These are phyloP conservation scores for Cyanoramphus novaezelandiae DNA, from an alignment of 2,113 vertebrate genomes.

Conservation along the genomic window DNA sequence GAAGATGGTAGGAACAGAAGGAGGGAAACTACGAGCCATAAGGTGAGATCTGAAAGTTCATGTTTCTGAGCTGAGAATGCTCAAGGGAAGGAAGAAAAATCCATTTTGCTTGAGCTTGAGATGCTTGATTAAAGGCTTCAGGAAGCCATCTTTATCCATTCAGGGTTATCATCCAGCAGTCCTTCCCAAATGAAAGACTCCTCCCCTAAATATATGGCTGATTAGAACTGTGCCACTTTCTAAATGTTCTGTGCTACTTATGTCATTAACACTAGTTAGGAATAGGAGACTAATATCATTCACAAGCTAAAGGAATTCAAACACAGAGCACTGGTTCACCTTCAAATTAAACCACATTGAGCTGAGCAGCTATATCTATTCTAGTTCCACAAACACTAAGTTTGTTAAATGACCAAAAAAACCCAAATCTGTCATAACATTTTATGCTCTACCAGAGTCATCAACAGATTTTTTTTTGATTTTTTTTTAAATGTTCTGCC, in stretches of 20 bases:
- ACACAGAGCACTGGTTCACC: not conserved
- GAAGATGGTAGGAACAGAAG: not conserved
- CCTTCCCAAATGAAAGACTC: not conserved
- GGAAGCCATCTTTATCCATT: not conserved
- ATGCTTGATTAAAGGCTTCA: not conserved
- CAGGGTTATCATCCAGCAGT: not conserved
- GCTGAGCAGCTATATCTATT: not conserved
- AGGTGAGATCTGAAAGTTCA: not conserved
- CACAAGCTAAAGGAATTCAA: not conserved
- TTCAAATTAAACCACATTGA: not conserved
- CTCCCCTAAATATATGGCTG: not conserved
- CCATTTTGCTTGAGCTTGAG: not conserved
- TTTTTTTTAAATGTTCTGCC: not conserved
- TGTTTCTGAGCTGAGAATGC: not conserved
- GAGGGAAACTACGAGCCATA: not conserved
- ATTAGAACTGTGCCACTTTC: not conserved
- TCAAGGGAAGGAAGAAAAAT: not conserved
- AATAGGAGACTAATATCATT: not conserved
- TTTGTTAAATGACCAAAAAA: not conserved
- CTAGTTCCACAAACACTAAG: not conserved
- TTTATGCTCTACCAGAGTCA: not conserved
- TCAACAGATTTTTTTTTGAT: not conserved
- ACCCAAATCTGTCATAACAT: fast-evolving
- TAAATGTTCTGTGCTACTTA: not conserved
- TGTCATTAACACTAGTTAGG: not conserved